Conservation (phyloP, 1,140 invertebrate genomes). For the Drosophila baimaii region DNA sequence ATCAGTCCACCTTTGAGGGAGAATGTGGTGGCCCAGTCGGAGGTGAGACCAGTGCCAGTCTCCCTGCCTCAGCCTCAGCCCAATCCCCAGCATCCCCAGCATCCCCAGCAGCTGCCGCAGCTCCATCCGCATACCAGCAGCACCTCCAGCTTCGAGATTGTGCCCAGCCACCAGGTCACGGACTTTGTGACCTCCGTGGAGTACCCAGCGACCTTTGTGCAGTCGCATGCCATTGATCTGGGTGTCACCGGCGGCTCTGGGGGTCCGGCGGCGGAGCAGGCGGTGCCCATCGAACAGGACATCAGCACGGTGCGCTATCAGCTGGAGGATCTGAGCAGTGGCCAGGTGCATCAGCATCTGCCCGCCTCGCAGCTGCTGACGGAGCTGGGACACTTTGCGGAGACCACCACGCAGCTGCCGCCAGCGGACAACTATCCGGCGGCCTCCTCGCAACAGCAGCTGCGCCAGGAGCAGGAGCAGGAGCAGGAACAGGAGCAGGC, state of each 20-base stretch:
- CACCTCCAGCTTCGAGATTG: conserved; percentile 85
- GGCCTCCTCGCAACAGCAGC: conserved; percentile 70
- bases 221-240: conserved; percentile 87
- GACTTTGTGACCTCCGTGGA: conserved; percentile 88
- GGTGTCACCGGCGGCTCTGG: conserved; percentile 17
- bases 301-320: conserved; percentile 70
- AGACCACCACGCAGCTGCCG: conserved; percentile 62
- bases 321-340: conserved; percentile 79
- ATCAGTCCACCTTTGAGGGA: conserved; percentile 45
- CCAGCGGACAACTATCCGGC: conserved; percentile 84
- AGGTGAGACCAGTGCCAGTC: conserved; percentile 61
- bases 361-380: conserved; percentile 77
- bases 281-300: conserved; percentile 5
- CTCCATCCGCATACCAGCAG: conserved; percentile 1
- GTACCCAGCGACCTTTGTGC: conserved; percentile 87
- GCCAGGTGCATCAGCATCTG: conserved; percentile 69
- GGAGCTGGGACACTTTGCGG: conserved; percentile 66
- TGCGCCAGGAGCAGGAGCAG: conserved; percentile 49
- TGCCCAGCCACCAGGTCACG: conserved; percentile 87
- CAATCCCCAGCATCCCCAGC: background rate
- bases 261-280: conserved; percentile 12
- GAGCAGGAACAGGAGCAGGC: conserved; percentile 42
- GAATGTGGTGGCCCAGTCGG: conserved; percentile 72
- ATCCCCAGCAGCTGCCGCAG: conserved; percentile 25
- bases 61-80: conserved; percentile 8